phyloP scores from a whole-genome alignment of 2,888 invertebrate genomes.

The Galeruca laticollis region DNA sequence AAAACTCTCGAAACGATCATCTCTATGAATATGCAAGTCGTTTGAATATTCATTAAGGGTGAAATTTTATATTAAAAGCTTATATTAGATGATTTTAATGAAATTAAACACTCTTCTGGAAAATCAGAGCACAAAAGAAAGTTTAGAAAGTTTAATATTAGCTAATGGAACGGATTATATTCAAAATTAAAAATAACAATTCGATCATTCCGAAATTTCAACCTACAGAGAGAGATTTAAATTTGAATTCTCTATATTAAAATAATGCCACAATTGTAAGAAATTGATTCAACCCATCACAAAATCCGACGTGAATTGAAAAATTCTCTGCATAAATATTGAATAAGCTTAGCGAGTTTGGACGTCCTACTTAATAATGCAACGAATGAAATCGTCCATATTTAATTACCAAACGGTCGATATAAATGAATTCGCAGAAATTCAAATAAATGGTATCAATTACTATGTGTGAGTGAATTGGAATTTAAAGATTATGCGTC shows the following conservation, averaged over 20 bases:
- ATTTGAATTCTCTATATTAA: background rate
- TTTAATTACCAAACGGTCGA: background rate
- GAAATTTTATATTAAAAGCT: constrained; percentile 1
- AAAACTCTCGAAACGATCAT: background rate
- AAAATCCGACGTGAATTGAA: background rate
- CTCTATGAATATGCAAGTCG: background rate
- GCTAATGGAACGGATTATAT: background rate
- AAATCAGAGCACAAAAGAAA: background rate
- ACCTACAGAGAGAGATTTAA: background rate
- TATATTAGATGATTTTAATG: background rate
- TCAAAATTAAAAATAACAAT: background rate
- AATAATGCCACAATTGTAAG: background rate
- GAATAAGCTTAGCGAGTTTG: background rate
- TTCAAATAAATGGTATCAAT: background rate
- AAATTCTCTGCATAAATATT: constrained; percentile 19
- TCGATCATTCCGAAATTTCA: background rate
- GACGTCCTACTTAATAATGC: constrained; percentile 3
- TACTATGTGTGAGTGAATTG: background rate
- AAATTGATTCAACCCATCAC: background rate
- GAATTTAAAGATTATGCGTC: background rate
- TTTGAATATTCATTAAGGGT: background rate
- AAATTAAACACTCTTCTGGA: background rate
- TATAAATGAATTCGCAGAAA: background rate
- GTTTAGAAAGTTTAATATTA: background rate
- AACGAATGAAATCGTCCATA: background rate